Percentiles rank a stretch among this genome's conserved stretches.
These are phyloP conservation scores for Poecile montanus DNA, from an alignment of 2,797 vertebrate species.

Conservation along the genomic window DNA sequence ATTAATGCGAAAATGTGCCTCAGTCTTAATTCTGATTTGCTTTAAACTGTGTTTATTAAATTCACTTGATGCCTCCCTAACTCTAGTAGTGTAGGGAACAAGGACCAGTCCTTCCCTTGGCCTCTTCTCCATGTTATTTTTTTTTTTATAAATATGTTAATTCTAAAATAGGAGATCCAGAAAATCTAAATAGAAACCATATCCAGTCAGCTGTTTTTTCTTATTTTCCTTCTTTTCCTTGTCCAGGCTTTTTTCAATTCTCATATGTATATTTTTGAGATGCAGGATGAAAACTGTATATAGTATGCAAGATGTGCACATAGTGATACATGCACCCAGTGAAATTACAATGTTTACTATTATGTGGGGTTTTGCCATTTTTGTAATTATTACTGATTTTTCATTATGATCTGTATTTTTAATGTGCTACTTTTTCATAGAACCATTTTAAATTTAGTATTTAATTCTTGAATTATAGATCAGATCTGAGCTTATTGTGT, in stretches of 20 bases:
- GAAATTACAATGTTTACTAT: background rate
- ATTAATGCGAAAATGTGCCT: background rate
- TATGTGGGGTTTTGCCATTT: rapidly evolving
- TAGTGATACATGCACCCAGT: background rate
- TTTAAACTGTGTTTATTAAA: background rate
- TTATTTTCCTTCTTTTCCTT: background rate
- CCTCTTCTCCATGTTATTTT: background rate
- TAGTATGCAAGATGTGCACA: background rate
- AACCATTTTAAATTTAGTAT: background rate
- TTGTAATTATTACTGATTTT: background rate
- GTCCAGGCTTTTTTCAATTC: background rate
- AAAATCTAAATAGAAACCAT: background rate
- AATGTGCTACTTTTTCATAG: background rate
- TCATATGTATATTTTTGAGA: background rate
- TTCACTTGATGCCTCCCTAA: background rate
- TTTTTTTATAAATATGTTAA: background rate
- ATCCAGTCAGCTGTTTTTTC: background rate
- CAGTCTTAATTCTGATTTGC: background rate
- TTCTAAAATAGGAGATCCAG: background rate
- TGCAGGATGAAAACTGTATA: background rate
- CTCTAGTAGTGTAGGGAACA: background rate
- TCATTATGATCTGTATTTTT: background rate
- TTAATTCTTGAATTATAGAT: background rate
- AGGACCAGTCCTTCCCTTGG: background rate
- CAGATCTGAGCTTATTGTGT: background rate